phyloP scores from a whole-genome alignment of 92 coral and sea anemone species.

The Actinostola sp. region DNA sequence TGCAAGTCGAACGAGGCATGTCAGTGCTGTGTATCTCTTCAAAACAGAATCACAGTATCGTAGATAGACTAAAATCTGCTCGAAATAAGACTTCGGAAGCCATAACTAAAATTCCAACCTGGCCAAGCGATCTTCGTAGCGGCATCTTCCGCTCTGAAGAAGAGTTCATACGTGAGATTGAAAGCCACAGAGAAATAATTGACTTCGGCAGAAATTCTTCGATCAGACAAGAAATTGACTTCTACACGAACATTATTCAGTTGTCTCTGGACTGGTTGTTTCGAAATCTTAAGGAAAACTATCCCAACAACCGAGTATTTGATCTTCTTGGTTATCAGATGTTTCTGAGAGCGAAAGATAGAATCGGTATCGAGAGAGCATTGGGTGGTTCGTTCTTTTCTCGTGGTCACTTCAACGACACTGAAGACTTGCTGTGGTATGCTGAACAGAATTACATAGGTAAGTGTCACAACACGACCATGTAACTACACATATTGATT shows the following conservation, averaged over 20 bases:
- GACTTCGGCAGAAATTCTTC: slow-evolving; percentile 20
- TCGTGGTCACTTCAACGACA: slow-evolving; percentile 49
- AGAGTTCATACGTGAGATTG: neutral
- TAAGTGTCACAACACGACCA: neutral
- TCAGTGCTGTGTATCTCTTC: slow-evolving; percentile 61
- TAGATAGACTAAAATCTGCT: slow-evolving; percentile 13
- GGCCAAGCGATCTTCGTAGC: slow-evolving; percentile 32
- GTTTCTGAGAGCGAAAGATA: slow-evolving; percentile 66
- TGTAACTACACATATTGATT: neutral
- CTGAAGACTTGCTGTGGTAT: slow-evolving; percentile 53
- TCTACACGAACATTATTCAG: slow-evolving; percentile 54
- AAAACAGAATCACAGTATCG: slow-evolving; percentile 4
- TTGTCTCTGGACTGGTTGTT: slow-evolving; percentile 53
- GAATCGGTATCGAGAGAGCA: slow-evolving; percentile 66
- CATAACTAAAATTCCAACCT: neutral
- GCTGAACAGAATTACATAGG: slow-evolving; percentile 56
- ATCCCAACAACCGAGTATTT: slow-evolving; percentile 11
- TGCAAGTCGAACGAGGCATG: slow-evolving; percentile 78
- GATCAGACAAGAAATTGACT: slow-evolving; percentile 35
- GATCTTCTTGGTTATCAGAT: slow-evolving; percentile 58
- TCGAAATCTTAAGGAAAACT: slow-evolving; percentile 11
- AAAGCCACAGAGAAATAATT: slow-evolving; percentile 6
- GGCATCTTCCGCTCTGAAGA: slow-evolving; percentile 1
- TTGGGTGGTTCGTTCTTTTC: slow-evolving; percentile 69
- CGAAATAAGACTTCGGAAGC: slow-evolving; percentile 19